Evolutionary conservation across 1,140 invertebrate species (phyloP).

Genomic region (Tetragnatha versicolor): DNA sequence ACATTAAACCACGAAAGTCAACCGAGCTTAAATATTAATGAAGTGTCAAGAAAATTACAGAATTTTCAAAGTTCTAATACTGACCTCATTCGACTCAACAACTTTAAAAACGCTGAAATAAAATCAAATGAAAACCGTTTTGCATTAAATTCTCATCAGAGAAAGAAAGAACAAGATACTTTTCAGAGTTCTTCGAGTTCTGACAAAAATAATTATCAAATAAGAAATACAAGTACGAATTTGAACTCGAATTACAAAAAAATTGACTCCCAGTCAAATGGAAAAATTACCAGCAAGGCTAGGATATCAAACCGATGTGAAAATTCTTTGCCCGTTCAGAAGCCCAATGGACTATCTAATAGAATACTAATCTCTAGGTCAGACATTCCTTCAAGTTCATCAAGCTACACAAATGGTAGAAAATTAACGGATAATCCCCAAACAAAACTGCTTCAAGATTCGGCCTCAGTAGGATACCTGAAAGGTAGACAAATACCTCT

Average conservation of each 20-base stretch:
- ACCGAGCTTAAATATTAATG: no score
- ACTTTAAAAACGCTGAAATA: slow-evolving; percentile 2
- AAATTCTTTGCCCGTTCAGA: background rate
- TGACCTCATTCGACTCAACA: background rate
- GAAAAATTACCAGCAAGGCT: background rate
- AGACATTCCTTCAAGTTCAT: background rate
- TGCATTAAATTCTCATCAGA: background rate
- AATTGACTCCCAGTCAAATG: background rate
- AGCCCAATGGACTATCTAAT: background rate
- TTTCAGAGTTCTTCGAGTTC: background rate
- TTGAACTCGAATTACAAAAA: background rate
- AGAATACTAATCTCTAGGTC: background rate
- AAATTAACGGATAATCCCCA: background rate
- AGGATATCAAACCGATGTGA: slow-evolving; percentile 8
- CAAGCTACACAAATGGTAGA: background rate
- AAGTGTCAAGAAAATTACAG: no score
- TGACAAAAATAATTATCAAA: no score
- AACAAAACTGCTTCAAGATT: background rate
- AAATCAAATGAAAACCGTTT: no score
- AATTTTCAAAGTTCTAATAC: no score
- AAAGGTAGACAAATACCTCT: slow-evolving; percentile 33
- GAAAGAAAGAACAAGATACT: slow-evolving; percentile 1
- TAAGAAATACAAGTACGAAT: background rate
- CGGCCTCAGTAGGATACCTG: slow-evolving; percentile 4
- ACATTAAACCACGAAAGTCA: background rate